Evolutionary conservation across 2,797 vertebrate species (phyloP).

Genomic region (Molossus alvarezi): DNA sequence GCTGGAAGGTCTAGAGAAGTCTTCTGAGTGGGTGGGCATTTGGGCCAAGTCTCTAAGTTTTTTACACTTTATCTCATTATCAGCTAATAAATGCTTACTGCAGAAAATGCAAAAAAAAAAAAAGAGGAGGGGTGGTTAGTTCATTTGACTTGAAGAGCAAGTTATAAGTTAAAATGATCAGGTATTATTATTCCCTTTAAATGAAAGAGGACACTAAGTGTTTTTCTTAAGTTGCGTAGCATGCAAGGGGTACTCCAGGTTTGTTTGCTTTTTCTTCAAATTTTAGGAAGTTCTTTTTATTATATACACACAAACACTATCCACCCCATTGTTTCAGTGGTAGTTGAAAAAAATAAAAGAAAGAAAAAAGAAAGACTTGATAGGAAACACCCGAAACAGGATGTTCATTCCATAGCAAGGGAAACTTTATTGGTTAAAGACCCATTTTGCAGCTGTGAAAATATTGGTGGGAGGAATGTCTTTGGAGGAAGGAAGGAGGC

Average conservation of each 20-base stretch:
- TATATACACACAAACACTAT: not conserved
- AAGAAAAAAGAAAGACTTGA: not conserved
- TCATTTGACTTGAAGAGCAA: not conserved
- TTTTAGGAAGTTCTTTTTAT: not conserved
- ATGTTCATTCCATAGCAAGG: not conserved
- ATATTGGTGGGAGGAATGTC: not conserved
- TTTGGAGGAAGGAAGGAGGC: not conserved
- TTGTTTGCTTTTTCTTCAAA: not conserved
- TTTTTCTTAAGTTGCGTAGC: not conserved
- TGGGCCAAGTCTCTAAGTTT: not conserved
- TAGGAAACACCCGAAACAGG: not conserved
- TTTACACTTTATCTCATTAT: not conserved
- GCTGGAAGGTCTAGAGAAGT: not conserved
- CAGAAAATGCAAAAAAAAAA: not conserved
- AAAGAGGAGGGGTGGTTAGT: not conserved
- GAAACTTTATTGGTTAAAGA: not conserved
- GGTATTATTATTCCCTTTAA: constrained; percentile 4
- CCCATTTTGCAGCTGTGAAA: not conserved
- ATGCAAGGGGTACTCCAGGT: not conserved
- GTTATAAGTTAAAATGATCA: not conserved
- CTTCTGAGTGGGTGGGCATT: not conserved
- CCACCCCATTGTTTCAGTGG: not conserved
- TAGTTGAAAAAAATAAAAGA: not conserved
- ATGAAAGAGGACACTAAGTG: not conserved
- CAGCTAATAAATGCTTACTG: not conserved